Evolutionary conservation across 2,888 invertebrate genomes (phyloP).

Genomic region (Mechanitis messenoides): DNA sequence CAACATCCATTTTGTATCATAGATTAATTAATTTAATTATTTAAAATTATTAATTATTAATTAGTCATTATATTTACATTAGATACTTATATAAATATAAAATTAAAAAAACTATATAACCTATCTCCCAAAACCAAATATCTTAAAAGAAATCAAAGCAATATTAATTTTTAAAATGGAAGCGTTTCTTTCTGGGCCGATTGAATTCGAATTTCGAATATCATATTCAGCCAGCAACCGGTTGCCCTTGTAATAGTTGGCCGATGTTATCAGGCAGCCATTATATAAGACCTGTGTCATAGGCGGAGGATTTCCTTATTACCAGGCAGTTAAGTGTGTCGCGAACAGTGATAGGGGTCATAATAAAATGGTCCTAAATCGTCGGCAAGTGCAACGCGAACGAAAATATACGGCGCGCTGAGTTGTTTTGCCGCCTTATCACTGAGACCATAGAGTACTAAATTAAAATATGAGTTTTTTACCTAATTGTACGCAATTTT

Average conservation of each 20-base stretch:
- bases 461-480: conserved; percentile 7
- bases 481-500: not conserved
- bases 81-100: not conserved
- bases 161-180: conserved; percentile 31
- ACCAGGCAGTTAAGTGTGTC: conserved; percentile 35
- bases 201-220: conserved; percentile 72
- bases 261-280: conserved; percentile 70
- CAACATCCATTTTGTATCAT: not conserved
- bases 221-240: conserved; percentile 72
- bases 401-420: conserved; percentile 74
- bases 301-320: conserved; percentile 38
- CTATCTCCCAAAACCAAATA: conserved; percentile 12
- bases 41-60: not conserved
- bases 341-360: conserved; percentile 50
- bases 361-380: conserved; percentile 51
- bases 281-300: conserved; percentile 47
- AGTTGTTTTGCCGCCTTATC: conserved; percentile 77
- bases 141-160: conserved; percentile 19
- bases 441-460: conserved; percentile 54
- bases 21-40: not conserved
- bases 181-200: conserved; percentile 41
- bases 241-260: conserved; percentile 77
- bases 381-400: conserved; percentile 75
- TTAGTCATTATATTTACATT: too few relatives aligned
- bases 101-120: not conserved